phyloP scores from a whole-genome alignment of 2,797 vertebrate species.

The Cryptoprocta ferox region DNA sequence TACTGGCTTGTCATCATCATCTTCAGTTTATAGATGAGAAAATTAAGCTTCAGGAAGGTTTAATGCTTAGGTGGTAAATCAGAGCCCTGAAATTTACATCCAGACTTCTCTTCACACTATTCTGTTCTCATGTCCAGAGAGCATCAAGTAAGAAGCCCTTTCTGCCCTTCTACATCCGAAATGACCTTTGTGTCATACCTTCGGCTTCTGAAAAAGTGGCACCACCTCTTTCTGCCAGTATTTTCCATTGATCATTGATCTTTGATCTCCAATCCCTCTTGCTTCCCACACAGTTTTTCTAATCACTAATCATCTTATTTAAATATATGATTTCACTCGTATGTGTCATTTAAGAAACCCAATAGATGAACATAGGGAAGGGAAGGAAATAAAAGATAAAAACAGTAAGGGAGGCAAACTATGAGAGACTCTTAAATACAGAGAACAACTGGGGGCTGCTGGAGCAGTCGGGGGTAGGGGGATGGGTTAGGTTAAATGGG shows the following conservation, averaged over 20 bases:
- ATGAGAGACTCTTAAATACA: no score
- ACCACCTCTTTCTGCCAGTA: neutral
- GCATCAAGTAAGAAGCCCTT: neutral
- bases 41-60: neutral
- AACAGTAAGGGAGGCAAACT: no score
- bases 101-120: neutral
- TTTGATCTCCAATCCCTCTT: neutral
- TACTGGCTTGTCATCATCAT: neutral
- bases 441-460: no score
- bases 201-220: neutral
- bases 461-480: no score
- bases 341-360: no score
- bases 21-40: neutral
- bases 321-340: no score
- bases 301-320: neutral
- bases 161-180: neutral
- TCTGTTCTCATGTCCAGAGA: neutral
- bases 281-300: neutral
- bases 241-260: neutral
- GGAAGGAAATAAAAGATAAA: no score
- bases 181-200: neutral
- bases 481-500: no score
- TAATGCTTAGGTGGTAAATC: neutral
- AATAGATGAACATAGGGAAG: no score
- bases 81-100: neutral